A percentile compares a stretch with the other conserved stretches of the same genome.
These are phyloP conservation scores for Cyrtonyx montezumae DNA, from an alignment of 2,113 vertebrate species.

Conservation along the genomic window DNA sequence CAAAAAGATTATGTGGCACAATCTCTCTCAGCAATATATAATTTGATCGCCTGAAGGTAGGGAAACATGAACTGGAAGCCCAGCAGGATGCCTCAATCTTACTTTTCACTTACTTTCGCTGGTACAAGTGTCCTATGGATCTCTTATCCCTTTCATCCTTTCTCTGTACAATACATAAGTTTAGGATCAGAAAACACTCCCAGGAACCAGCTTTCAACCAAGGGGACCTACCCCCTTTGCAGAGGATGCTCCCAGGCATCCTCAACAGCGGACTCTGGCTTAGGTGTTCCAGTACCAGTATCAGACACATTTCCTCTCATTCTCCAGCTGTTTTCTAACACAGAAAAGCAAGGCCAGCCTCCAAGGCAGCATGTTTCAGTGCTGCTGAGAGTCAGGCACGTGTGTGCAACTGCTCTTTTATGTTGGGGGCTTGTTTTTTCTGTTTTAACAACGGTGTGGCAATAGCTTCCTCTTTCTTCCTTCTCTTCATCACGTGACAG, in stretches of 20 bases:
- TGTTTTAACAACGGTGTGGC: background rate
- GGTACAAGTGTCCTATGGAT: background rate
- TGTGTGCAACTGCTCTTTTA: background rate
- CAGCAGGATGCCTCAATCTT: background rate
- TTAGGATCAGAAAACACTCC: accelerated
- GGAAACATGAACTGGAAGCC: background rate
- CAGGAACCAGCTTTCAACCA: background rate
- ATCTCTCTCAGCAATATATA: background rate
- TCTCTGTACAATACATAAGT: background rate
- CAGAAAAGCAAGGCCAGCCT: background rate
- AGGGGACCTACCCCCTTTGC: background rate
- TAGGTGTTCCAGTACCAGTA: background rate
- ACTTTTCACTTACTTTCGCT: background rate
- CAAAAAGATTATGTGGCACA: background rate
- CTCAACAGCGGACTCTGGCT: background rate
- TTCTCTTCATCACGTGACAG: background rate
- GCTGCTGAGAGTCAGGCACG: background rate
- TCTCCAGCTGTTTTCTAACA: conserved; percentile 11
- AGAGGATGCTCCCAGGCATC: background rate
- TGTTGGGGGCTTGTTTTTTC: accelerated
- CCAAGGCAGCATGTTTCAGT: background rate
- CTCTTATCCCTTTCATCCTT: background rate
- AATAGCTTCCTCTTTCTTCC: background rate
- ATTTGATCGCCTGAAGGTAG: background rate
- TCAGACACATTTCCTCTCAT: background rate